Evolutionary conservation across 1,140 invertebrate species (phyloP).

Genomic region (Eriocheir sinensis): DNA sequence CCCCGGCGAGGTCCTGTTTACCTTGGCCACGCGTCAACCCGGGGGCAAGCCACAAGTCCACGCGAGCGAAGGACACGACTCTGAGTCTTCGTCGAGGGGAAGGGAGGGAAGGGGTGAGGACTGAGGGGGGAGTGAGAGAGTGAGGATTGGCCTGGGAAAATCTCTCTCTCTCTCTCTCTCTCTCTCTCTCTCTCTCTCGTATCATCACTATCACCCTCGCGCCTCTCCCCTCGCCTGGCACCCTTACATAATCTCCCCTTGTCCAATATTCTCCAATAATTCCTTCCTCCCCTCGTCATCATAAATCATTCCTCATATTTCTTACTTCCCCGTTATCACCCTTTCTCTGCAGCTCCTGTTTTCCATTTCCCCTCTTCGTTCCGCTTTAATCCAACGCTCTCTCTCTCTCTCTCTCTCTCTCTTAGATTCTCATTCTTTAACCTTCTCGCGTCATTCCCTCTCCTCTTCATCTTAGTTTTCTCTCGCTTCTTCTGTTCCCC

Average conservation of each 20-base stretch:
- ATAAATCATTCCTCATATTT: conserved; percentile 46
- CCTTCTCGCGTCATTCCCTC: conserved; percentile 3
- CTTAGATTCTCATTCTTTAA: conserved; percentile 37
- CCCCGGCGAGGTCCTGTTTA: not conserved
- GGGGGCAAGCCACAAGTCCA: conserved; percentile 1
- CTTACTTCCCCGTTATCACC: conserved; percentile 44
- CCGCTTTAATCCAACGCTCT: not conserved
- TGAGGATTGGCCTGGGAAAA: not conserved
- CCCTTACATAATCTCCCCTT: conserved; percentile 54
- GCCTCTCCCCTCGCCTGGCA: not conserved
- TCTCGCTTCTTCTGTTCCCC: not conserved
- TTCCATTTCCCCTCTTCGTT: conserved; percentile 29
- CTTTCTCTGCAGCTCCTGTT: conserved; percentile 26
- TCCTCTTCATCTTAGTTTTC: conserved; percentile 27
- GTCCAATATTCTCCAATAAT: conserved; percentile 58
- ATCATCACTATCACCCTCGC: not conserved
- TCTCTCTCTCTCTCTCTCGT: not conserved
- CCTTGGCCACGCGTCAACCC: not conserved
- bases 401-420: conserved; percentile 37
- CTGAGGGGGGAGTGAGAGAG: not conserved
- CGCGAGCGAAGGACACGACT: not conserved
- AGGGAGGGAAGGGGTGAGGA: not conserved
- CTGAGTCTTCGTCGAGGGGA: not conserved
- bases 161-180: conserved; percentile 35
- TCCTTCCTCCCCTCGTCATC: conserved; percentile 62